Conservation (phyloP, 2,888 invertebrate species). For the Drosophila suboccidentalis region DNA sequence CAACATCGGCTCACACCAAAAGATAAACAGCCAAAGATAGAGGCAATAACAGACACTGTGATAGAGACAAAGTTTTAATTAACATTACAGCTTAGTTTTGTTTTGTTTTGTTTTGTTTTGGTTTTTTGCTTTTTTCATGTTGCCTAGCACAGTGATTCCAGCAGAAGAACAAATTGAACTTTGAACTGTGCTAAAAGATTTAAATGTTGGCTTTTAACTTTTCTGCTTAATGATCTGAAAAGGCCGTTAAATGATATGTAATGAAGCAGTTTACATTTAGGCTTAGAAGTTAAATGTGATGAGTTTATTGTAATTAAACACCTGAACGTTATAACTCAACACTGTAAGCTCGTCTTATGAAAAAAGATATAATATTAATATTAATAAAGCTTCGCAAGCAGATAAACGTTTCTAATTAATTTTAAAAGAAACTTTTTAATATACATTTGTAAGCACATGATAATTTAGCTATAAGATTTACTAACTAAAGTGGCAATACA, state of each 20-base stretch:
- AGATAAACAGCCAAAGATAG: conserved; percentile 44
- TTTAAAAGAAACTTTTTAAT: no score
- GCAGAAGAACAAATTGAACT: conserved; percentile 20
- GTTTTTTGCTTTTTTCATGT: background rate
- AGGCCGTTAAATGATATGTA: conserved; percentile 22
- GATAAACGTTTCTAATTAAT: no score
- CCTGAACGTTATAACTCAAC: background rate
- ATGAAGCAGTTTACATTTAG: conserved; percentile 16
- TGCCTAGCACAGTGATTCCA: conserved; percentile 33
- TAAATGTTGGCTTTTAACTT: conserved; percentile 7
- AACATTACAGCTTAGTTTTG: conserved; percentile 63
- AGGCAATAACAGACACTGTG: background rate
- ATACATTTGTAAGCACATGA: no score
- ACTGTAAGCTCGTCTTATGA: background rate
- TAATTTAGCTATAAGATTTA: no score
- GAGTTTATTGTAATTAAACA: conserved; percentile 6
- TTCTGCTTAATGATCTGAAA: conserved; percentile 30
- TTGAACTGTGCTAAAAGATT: conserved; percentile 10
- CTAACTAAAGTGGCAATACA: no score
- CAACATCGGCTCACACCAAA: conserved; percentile 3
- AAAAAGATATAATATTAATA: no score
- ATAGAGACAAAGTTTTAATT: conserved; percentile 66
- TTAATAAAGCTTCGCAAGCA: no score
- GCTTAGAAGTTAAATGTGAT: background rate
- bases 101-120: conserved; percentile 1